Base-by-base conservation (phyloP, 2,888 invertebrate genomes). In the Yponomeuta cagnagella region DNA sequence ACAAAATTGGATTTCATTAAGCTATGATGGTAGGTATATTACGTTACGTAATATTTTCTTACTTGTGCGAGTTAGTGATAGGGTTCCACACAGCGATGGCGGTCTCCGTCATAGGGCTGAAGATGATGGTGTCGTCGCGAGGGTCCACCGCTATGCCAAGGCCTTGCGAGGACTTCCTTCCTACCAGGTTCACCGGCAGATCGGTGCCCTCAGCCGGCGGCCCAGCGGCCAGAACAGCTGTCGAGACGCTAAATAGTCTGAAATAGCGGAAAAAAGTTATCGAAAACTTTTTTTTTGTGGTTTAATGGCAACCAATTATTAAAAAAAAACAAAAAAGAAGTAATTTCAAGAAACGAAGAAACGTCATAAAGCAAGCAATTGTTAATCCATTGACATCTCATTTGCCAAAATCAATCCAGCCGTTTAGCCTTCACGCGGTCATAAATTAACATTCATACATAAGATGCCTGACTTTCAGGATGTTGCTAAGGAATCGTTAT, bases 81-180 rank as follows among this genome's bases (percentile, higher is more conserved):
- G 97, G 97, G 77, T 96, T 95, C 96, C 96, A 97, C 1, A 95
- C 93, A 2, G 96, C 96, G 15, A 97, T 88, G 0, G 97, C 96
- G 0, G 96, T 96, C 87, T 97, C 97, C 0, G 94, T 93, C 69
- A 97, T 86, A 0, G 97, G 97, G 73, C 96, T 95, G 85, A 97
- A 97, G 75, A 95, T 92, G 71, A 97, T 93, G 63, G 95, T 95
- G 73, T 96, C 95, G 75, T 96, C 96, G 0, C 93, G 88, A 0
- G 95, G 94, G 74, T 96, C 95, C 0, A 96, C 93, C 0, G 95
- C 93, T 31, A 97, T 79, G 0, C 95, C 96, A 9, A 97, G 92
- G 5, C 97, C 97, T 83, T 97, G 97, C 0, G 97, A 97, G 0
- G 97, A 96, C 84, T 97, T 97, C 78, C 95, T 95, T 0, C 97